Conservation (phyloP, 2,888 invertebrate genomes). For the Dynastes maya region DNA sequence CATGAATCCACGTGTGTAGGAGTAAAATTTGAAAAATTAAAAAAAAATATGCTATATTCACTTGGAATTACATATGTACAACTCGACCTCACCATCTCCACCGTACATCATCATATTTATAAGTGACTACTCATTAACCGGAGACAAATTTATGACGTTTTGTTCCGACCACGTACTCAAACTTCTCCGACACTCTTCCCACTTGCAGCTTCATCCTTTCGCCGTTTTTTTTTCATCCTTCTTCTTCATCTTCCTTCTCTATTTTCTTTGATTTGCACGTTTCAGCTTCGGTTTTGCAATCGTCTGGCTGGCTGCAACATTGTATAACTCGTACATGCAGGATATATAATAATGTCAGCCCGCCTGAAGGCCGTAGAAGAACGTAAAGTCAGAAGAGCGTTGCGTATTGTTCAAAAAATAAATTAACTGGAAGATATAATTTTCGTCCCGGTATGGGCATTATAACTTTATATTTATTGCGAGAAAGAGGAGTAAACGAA, state of each 20-base stretch:
- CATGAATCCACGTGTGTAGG: no score
- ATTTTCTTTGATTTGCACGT: not conserved
- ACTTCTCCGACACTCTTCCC: not conserved
- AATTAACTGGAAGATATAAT: slow-evolving; percentile 38
- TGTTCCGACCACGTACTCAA: slow-evolving; percentile 35
- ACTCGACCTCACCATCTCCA: no score
- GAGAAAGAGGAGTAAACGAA: slow-evolving; percentile 40
- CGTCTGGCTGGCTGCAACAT: not conserved
- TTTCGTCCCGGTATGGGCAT: slow-evolving; percentile 35
- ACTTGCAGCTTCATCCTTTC: not conserved
- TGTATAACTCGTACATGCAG: not conserved
- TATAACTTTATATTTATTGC: slow-evolving; percentile 43
- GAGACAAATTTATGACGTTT: slow-evolving; percentile 38
- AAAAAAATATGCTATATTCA: no score
- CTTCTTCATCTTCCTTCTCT: slow-evolving; percentile 1
- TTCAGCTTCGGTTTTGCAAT: not conserved
- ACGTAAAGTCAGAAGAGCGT: not conserved
- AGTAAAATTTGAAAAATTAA: no score
- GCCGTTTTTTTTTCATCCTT: not conserved
- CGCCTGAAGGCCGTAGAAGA: not conserved
- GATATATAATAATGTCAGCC: not conserved
- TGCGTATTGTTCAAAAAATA: slow-evolving; percentile 31
- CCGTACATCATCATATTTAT: slow-evolving; percentile 36
- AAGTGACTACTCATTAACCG: slow-evolving; percentile 23
- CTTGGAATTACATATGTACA: no score